Conservation (phyloP, 2,888 invertebrate genomes). For the Caenorhabditis sp. region DNA sequence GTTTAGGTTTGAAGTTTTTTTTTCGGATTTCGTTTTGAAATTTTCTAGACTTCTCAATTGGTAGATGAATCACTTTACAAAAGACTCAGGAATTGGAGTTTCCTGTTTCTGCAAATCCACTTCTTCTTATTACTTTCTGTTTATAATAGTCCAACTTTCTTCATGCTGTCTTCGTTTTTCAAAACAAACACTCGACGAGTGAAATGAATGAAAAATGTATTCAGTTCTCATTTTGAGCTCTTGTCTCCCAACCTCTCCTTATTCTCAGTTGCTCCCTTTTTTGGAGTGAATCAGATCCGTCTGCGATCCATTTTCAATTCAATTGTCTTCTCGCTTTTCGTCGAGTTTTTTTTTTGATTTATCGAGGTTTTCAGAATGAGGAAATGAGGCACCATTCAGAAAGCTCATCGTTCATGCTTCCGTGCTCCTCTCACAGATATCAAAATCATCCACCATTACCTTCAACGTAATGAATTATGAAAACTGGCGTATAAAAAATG, state of each 20-base stretch:
- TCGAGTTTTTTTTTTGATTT: constrained; percentile 10
- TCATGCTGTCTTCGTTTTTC: constrained; percentile 3
- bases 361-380: constrained; percentile 34
- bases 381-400: constrained; percentile 47
- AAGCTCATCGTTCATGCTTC: constrained; percentile 54
- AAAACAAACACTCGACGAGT: constrained; percentile 46
- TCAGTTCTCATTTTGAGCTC: constrained; percentile 21
- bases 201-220: constrained; percentile 24
- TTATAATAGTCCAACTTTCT: constrained; percentile 39
- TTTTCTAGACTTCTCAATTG: neutral
- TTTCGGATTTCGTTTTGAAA: neutral
- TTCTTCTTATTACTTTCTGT: constrained; percentile 23
- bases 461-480: constrained; percentile 41
- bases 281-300: constrained; percentile 17
- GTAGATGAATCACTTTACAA: too few species aligned
- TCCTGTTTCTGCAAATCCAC: neutral
- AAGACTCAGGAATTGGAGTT: too few species aligned
- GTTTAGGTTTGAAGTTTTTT: constrained; percentile 5
- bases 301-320: neutral
- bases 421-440: constrained; percentile 53
- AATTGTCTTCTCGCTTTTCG: neutral
- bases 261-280: neutral
- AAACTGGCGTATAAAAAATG: neutral
- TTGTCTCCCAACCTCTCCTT: constrained; percentile 5
- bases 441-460: constrained; percentile 37